Evolutionary conservation across 2,113 vertebrate genomes (phyloP).

Genomic region (Martes martes): DNA sequence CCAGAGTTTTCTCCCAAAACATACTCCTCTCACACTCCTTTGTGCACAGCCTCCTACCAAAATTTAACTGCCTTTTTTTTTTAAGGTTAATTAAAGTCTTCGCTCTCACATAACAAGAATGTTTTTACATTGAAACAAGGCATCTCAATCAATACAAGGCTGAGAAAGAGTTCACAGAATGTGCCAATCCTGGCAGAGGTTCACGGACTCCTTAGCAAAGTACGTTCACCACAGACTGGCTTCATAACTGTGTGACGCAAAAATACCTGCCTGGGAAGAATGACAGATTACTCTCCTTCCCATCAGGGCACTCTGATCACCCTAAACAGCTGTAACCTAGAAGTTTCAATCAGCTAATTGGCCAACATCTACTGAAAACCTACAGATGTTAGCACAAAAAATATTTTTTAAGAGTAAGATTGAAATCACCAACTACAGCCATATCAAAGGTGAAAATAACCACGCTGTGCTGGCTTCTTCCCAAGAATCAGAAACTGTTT

Average conservation of each 20-base stretch:
- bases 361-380: background rate
- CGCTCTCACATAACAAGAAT: background rate
- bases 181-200: background rate
- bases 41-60: background rate
- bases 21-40: background rate
- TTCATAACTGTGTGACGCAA: background rate
- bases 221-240: background rate
- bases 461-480: background rate
- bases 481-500: background rate
- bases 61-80: background rate
- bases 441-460: background rate
- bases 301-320: background rate
- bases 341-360: background rate
- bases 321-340: background rate
- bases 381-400: background rate
- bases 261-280: background rate
- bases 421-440: background rate
- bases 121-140: slow-evolving; percentile 25
- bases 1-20: background rate
- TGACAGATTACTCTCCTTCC: background rate
- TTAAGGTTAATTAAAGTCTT: background rate
- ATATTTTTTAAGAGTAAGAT: background rate
- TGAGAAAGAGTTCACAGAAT: background rate
- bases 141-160: background rate
- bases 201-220: background rate